Base-by-base conservation (phyloP, 2,113 vertebrate genomes). In the Maccullochella peelii region DNA sequence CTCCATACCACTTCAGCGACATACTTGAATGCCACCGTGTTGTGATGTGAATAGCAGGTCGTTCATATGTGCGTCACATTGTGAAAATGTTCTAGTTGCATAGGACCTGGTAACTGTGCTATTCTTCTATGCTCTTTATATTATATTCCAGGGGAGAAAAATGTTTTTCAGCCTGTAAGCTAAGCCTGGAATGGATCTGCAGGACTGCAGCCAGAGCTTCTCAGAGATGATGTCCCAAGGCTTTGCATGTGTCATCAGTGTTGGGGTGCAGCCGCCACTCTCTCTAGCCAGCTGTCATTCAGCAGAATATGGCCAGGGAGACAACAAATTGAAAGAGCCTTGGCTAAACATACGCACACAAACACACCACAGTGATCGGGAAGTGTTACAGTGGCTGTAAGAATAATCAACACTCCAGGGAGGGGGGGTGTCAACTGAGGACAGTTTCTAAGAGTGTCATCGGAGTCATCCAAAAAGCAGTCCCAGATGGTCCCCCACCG, bases 231-330 rank as follows among this genome's bases (percentile, higher is more conserved):
- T 55, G 67, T 86, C 59, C 36, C 73, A 57, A 73, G 74, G 69
- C 83, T 86, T 84, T 77, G 70, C 36, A 61, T 83, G 89, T 83
- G 75, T 79, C 77, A 77, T 83, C 85, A 86, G 66, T 69, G 79
- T 72, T 72, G 49, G 42, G 57, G 68, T 61, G 73, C 78, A 88
- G 77, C 67, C 8, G 5, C 61, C 73, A 55, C 36, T 77, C 72
- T 72, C 59, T 70, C 21, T 3, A 59, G 87, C 90, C 80, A 87
- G 20, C 82, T 79, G 88, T 87, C 86, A 68, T 73, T 89, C 75
- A 67, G 66, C 71, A 76, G 25, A 62, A 78, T 44, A 25, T 49
- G 30, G 79, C 71, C 27, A 54, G 67, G n/a, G 63, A 84, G 79
- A 59, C 57, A 25, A 23, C 83, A 52, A 54, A 80, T 61, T 67